phyloP scores from a whole-genome alignment of 2,113 vertebrate genomes.

The Glaucidium brasilianum region DNA sequence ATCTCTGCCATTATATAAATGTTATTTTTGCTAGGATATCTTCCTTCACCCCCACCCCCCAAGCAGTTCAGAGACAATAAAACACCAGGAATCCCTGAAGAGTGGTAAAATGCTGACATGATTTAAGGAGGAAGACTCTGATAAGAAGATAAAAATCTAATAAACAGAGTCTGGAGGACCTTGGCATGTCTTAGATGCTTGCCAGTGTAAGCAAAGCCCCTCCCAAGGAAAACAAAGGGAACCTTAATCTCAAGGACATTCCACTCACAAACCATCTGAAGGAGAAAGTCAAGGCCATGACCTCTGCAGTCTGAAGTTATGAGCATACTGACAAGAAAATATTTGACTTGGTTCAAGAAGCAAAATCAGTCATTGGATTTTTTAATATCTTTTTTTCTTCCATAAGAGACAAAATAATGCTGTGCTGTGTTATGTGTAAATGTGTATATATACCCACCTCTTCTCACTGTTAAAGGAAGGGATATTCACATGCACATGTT shows the following conservation, averaged over 20 bases:
- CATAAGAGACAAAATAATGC: constrained; percentile 51
- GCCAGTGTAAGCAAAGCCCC: constrained; percentile 82
- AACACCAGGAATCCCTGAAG: constrained; percentile 80
- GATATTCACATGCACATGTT: neutral
- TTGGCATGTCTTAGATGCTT: constrained; percentile 75
- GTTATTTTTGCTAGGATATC: constrained; percentile 67
- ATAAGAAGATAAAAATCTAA: constrained; percentile 88
- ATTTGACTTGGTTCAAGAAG: constrained; percentile 83
- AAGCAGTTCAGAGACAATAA: constrained; percentile 81
- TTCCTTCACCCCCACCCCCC: constrained; percentile 63
- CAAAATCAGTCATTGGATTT: constrained; percentile 74
- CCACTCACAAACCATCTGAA: constrained; percentile 78
- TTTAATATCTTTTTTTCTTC: constrained; percentile 72
- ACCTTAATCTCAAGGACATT: constrained; percentile 78
- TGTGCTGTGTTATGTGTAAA: neutral
- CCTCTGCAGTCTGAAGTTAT: constrained; percentile 78
- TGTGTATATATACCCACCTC: neutral
- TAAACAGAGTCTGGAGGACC: constrained; percentile 84
- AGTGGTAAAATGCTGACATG: constrained; percentile 83
- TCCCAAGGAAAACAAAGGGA: constrained; percentile 82
- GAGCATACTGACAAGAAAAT: constrained; percentile 81
- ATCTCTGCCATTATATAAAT: constrained; percentile 68
- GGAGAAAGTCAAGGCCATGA: constrained; percentile 78
- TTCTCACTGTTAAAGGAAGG: neutral
- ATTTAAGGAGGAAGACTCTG: constrained; percentile 83